Percentiles rank a stretch among this genome's conserved stretches.
Conservation (phyloP, 2,888 invertebrate species). For the Leptinotarsa rubiginosa region DNA sequence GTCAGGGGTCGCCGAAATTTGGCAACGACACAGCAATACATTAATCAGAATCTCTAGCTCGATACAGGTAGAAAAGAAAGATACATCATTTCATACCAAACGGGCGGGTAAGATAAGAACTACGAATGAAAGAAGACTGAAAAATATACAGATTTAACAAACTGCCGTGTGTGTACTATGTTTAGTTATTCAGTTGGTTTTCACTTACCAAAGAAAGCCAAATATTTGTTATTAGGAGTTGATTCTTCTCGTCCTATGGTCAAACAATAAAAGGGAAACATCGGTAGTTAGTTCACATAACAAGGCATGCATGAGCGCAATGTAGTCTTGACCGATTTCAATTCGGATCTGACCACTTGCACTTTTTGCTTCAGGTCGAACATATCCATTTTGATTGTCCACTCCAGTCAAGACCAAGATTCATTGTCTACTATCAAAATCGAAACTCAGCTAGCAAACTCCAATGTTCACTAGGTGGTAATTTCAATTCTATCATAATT, state of each 20-base stretch:
- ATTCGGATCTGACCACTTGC: slow-evolving; percentile 2
- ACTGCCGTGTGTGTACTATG: slow-evolving; percentile 67
- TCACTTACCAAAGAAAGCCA: slow-evolving; percentile 95
- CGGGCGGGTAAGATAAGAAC: slow-evolving; percentile 48
- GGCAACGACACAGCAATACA: slow-evolving; percentile 42
- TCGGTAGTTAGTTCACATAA: slow-evolving; percentile 68
- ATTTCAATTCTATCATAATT: no score
- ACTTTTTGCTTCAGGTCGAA: slow-evolving; percentile 12
- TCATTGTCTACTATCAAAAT: neutral
- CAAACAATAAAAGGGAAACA: slow-evolving; percentile 81
- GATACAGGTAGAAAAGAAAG: slow-evolving; percentile 52
- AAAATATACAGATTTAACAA: slow-evolving; percentile 56
- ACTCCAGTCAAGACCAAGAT: neutral
- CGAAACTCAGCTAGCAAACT: neutral
- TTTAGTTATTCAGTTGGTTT: slow-evolving; percentile 66
- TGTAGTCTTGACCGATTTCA: slow-evolving; percentile 20
- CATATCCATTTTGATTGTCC: slow-evolving; percentile 13
- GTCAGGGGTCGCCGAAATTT: slow-evolving; percentile 35
- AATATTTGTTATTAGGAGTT: slow-evolving; percentile 94
- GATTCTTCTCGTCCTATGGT: slow-evolving; percentile 94
- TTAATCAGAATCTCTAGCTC: slow-evolving; percentile 52
- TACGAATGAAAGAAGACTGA: slow-evolving; percentile 58
- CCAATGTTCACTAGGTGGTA: neutral
- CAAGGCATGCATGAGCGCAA: slow-evolving; percentile 64
- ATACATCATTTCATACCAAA: slow-evolving; percentile 51